These are phyloP conservation scores for Drosophila mauritiana DNA, from an alignment of 1,140 invertebrate genomes.

Conservation along the genomic window DNA sequence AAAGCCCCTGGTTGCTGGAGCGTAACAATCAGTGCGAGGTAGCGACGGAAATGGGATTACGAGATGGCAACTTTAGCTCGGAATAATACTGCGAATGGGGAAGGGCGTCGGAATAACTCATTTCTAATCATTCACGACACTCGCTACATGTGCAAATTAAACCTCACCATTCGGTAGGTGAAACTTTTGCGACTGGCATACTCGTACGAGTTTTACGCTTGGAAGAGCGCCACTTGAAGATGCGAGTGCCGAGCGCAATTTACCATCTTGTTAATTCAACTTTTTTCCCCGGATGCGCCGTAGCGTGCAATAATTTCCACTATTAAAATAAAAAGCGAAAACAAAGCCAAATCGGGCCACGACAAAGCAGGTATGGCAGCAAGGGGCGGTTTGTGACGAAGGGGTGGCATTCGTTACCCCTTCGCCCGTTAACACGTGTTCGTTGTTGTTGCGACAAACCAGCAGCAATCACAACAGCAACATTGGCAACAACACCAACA, in stretches of 20 bases:
- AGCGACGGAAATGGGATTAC: neutral
- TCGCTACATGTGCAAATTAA: neutral
- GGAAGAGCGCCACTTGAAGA: slow-evolving; percentile 27
- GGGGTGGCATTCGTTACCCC: slow-evolving; percentile 28
- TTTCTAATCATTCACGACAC: neutral
- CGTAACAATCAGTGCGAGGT: slow-evolving; percentile 8
- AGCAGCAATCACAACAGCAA: slow-evolving; percentile 73
- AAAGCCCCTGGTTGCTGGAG: neutral
- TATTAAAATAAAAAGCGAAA: slow-evolving; percentile 65
- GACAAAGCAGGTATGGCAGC: slow-evolving; percentile 42
- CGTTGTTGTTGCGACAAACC: slow-evolving; percentile 58
- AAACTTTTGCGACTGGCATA: neutral
- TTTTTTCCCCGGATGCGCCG: slow-evolving; percentile 22
- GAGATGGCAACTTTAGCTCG: neutral
- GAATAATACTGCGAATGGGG: neutral
- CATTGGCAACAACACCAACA: slow-evolving; percentile 68
- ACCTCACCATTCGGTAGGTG: neutral
- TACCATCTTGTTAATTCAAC: slow-evolving; percentile 39
- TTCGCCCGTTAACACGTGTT: slow-evolving; percentile 39
- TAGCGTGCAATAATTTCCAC: slow-evolving; percentile 66
- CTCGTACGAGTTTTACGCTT: slow-evolving; percentile 11
- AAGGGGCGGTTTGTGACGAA: neutral
- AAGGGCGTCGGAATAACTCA: slow-evolving; percentile 2
- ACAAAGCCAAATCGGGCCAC: slow-evolving; percentile 44
- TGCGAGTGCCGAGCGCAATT: slow-evolving; percentile 29